Evolutionary conservation across 2,888 invertebrate species (phyloP), one percentile per base, ranked within the genome.

Genomic region (Drosophila anomelani): DNA sequence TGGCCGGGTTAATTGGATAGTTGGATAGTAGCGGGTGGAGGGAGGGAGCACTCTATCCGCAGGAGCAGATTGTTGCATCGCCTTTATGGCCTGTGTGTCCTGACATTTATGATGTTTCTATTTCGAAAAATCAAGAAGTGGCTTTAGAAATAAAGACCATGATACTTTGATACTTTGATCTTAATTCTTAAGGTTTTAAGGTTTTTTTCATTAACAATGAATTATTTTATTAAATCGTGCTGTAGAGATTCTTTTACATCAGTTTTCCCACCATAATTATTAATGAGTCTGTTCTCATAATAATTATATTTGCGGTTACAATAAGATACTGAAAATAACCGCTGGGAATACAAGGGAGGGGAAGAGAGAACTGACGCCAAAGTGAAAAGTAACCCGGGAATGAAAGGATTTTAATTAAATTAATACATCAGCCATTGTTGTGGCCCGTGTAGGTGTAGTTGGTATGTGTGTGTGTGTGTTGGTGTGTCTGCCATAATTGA

Each of bases 401-500:
- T 77, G 82, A 88, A 89, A 85, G 75, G 80, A 79, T 89, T 82
- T 87, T 90, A 85, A 90, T 89, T 89, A 79, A 88, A 88, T 88
- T 88, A 88, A 86, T 88, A 80, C 75, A 84, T 81, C 69, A 79
- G 67, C 63, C 85, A 78, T 86, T 87, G 85, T 81, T 76, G 79
- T 46, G 61, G 70, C 64, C 23, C 43, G 7, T 57, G 68, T 56
- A 12, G 23, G 23, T 51, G 23, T 43, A 9, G 23, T 49, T 49
- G 49, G 8, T 23, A 44, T 51, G 41, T 51, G 17, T 55, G 64
- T 43, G 64, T 49, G 38, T 36, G 70, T 80, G 62, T 79, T 75
- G 79, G 79, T 83, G 79, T 83, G 80, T 68, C 70, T 69, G 74
- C 62, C 77, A 88, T 85, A 86, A 85, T 89, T 89, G 88, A 81